Percentiles rank a stretch among this genome's conserved stretches.
Conservation (phyloP, 2,888 invertebrate genomes). For the Drosophila putrida region DNA sequence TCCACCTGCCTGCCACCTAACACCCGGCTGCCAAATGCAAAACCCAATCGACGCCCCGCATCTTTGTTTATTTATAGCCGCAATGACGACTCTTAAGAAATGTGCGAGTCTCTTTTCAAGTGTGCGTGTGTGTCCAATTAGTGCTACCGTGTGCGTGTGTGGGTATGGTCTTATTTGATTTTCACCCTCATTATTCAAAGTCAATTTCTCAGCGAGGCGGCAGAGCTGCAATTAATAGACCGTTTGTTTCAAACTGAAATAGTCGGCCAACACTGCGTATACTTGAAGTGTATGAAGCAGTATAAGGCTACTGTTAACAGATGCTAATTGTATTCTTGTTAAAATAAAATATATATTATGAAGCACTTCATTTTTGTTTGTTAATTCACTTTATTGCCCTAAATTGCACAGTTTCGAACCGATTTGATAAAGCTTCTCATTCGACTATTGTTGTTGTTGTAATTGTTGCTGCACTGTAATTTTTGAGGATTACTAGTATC, state of each 20-base stretch:
- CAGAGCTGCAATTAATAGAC: conserved; percentile 48
- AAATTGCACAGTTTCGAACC: conserved; percentile 35
- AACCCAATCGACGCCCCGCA: conserved; percentile 62
- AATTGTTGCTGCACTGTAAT: conserved; percentile 54
- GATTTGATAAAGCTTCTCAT: too few species aligned
- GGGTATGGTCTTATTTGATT: conserved; percentile 57
- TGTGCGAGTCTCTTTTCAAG: conserved; percentile 23
- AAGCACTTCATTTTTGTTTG: conserved; percentile 18
- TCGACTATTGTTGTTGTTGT: neutral
- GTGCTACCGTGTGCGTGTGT: conserved; percentile 31
- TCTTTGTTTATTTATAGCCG: conserved; percentile 70
- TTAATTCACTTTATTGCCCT: conserved; percentile 25
- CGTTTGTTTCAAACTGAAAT: conserved; percentile 41
- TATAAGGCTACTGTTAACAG: conserved; percentile 1
- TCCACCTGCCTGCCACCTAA: conserved; percentile 44
- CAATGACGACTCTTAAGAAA: conserved; percentile 53
- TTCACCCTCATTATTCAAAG: conserved; percentile 64
- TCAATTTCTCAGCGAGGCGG: conserved; percentile 31
- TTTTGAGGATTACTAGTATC: conserved; percentile 64
- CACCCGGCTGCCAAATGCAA: conserved; percentile 33
- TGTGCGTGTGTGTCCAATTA: conserved; percentile 66
- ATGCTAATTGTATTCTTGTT: neutral
- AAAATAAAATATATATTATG: conserved; percentile 48
- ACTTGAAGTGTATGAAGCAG: conserved; percentile 33
- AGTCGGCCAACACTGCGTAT: conserved; percentile 48